Conservation (phyloP, 2,797 vertebrate species). For the Sebastes steindachneri region DNA sequence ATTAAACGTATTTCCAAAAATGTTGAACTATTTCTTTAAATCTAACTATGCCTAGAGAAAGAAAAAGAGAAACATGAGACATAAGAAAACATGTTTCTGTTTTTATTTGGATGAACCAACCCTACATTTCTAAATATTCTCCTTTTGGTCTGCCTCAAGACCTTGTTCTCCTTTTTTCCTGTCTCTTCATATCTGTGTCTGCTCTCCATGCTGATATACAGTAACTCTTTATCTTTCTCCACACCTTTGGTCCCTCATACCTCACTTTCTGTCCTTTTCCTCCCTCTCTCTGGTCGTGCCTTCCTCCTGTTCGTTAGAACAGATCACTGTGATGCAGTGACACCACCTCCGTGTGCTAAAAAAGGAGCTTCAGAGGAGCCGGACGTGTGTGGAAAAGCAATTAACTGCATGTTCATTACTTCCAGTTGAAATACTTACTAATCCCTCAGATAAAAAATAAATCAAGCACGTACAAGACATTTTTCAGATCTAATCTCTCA, state of each 20-base stretch:
- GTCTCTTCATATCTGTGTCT: background rate
- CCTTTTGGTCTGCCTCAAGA: background rate
- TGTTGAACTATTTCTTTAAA: background rate
- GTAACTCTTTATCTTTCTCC: background rate
- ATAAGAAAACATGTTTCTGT: background rate
- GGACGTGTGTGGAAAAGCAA: slow-evolving; percentile 50
- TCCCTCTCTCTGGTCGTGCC: background rate
- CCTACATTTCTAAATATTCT: background rate
- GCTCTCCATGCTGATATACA: background rate
- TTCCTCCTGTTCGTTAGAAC: slow-evolving; percentile 15
- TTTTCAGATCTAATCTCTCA: slow-evolving; percentile 55
- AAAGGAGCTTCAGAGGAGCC: slow-evolving; percentile 23
- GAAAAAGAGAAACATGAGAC: no score
- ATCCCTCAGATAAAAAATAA: slow-evolving; percentile 57
- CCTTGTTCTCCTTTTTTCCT: background rate
- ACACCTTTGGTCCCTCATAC: background rate
- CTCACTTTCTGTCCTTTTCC: background rate
- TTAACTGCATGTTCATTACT: slow-evolving; percentile 48
- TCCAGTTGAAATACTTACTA: slow-evolving; percentile 50
- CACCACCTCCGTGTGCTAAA: slow-evolving; percentile 4
- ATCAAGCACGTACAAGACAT: slow-evolving; percentile 32
- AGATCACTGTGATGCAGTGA: slow-evolving; percentile 27
- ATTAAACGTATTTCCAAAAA: background rate
- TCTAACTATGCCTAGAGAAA: no score
- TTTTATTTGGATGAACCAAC: background rate